Percentiles rank a stretch among this genome's conserved stretches.
Conservation (phyloP, 2,797 vertebrate genomes). For the Sandelia bainsii region DNA sequence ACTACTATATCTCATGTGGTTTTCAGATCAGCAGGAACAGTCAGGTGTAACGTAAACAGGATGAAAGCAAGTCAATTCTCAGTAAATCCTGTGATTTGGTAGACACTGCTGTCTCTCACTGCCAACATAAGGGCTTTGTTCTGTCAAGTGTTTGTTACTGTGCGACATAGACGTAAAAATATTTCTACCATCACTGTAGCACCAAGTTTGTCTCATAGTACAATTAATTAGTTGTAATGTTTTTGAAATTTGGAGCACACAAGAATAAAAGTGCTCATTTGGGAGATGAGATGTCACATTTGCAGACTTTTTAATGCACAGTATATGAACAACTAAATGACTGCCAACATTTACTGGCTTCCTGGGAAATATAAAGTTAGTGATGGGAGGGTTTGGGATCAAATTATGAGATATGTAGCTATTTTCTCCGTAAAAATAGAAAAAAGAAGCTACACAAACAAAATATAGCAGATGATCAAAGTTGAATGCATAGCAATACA, state of each 20-base stretch:
- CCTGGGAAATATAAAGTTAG: slow-evolving; percentile 29
- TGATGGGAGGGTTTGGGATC: not conserved
- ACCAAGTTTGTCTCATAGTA: not conserved
- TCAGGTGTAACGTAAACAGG: slow-evolving; percentile 1
- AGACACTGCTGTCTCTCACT: not conserved
- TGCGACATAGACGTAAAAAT: not conserved
- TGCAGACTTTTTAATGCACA: slow-evolving; percentile 4
- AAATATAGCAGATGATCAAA: slow-evolving; percentile 46
- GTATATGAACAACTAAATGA: slow-evolving; percentile 8
- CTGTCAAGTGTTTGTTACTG: not conserved
- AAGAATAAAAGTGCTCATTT: slow-evolving; percentile 16
- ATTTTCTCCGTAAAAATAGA: slow-evolving; percentile 13
- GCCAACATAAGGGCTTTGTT: slow-evolving; percentile 12
- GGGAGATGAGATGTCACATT: slow-evolving; percentile 12
- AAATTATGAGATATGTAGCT: slow-evolving; percentile 6
- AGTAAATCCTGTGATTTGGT: slow-evolving; percentile 20
- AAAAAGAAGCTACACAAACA: slow-evolving; percentile 9
- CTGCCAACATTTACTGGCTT: slow-evolving; percentile 10
- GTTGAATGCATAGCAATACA: slow-evolving; percentile 64
- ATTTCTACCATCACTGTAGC: slow-evolving; percentile 2
- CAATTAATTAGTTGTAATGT: not conserved
- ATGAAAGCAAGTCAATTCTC: not conserved
- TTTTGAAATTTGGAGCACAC: not conserved
- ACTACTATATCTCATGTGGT: not conserved
- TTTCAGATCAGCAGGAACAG: slow-evolving; percentile 28